Base-by-base conservation (phyloP, 2,888 invertebrate genomes). In the Nyleta sp. region DNA sequence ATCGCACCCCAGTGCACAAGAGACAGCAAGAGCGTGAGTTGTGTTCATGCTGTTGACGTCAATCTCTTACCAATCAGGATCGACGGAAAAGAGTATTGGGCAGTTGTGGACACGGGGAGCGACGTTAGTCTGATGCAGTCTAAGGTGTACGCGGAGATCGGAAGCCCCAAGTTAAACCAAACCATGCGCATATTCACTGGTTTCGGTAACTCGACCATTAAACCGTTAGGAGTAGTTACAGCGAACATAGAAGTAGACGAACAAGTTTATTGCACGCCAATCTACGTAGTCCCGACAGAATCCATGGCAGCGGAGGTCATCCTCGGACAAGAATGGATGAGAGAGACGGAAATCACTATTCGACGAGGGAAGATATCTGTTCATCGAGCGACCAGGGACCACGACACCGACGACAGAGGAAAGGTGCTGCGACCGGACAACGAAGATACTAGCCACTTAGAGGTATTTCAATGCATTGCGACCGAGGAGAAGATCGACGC, bases 321-420 rank as follows among this genome's bases (percentile, higher is more conserved):
- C 7, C 40, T 78, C 20, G 73, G 78, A 11, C 62, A 59, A 24
- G 68, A 73, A 22, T 35, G 73, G 28, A 55, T 68, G 8, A 62
- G 59, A 28, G 31, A 78, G 7, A 57, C 50, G 8, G 57, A 74
- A 13, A 55, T 78, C 4, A 74, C 15, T 28, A 78, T 78, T 22
- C 35, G 38, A 46, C 35, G 28, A n/a, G 73, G 70, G 1, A 53
- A 53, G 50, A 48, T 62, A 11, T 13, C 48, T 2, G 18, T 52
- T 18, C 33, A 35, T 11, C 33, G 20, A 11, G 20, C 24, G 48
- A 48, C 20, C 11, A 5, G 11, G 18, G 24, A 48, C 2, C 22
- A 24, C 11, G 48, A 48, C 2, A n/a, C n/a, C 7, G 24, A 24
- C 13, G 48, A 48, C 8, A 10, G 10, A 10, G 28, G 8, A 28